These are phyloP conservation scores for Trachelus troglodyta DNA, from an alignment of 2,888 invertebrate genomes.

Conservation along the genomic window DNA sequence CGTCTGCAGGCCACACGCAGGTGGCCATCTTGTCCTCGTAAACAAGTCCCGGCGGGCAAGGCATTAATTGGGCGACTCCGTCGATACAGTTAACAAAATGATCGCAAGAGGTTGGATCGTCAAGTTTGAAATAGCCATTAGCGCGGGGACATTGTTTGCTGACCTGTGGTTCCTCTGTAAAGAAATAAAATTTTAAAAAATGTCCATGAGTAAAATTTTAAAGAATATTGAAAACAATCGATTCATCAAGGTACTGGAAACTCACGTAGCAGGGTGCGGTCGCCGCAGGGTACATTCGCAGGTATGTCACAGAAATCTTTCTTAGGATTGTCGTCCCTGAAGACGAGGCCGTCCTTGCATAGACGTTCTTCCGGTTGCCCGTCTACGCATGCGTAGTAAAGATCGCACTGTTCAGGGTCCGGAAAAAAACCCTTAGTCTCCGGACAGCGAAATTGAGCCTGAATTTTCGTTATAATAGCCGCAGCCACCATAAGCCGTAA, in stretches of 20 bases:
- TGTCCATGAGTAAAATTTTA: neutral
- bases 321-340: conserved; percentile 77
- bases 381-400: conserved; percentile 80
- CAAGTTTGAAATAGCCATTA: conserved; percentile 82
- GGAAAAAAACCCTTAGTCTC: conserved; percentile 80
- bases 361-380: conserved; percentile 75
- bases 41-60: conserved; percentile 79
- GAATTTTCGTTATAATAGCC: conserved; percentile 23
- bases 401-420: conserved; percentile 81
- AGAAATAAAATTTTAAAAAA: neutral
- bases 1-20: conserved; percentile 80
- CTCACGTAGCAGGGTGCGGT: conserved; percentile 81
- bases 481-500: conserved; percentile 18
- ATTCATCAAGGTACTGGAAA: conserved; percentile 45
- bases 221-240: neutral
- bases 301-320: conserved; percentile 82
- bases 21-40: conserved; percentile 80
- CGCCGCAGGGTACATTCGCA: conserved; percentile 82
- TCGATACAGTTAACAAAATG: conserved; percentile 85
- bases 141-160: conserved; percentile 80
- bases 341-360: conserved; percentile 84
- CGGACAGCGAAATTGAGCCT: conserved; percentile 74
- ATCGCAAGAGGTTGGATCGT: conserved; percentile 79
- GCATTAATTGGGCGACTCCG: conserved; percentile 74
- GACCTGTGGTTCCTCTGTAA: conserved; percentile 80